phyloP scores from a whole-genome alignment of 2,888 invertebrate species.

The Synanthedon myopaeformis region DNA sequence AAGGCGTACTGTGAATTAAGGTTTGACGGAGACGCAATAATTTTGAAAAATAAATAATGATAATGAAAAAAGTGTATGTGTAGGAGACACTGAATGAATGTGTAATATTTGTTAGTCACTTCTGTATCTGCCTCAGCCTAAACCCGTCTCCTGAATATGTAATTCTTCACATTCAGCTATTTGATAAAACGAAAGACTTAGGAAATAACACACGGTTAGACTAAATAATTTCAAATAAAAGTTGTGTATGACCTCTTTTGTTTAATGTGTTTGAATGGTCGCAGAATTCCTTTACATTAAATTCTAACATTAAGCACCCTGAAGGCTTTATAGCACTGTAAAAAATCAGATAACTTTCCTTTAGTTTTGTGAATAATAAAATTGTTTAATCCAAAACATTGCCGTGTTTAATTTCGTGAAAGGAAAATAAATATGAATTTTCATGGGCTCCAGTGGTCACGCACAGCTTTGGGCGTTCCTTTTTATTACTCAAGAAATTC shows the following conservation, averaged over 20 bases:
- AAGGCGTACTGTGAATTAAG: too few relatives aligned
- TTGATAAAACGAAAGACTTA: neutral
- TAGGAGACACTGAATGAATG: too few relatives aligned
- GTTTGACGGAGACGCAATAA: too few relatives aligned
- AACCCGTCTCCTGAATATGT: too few relatives aligned
- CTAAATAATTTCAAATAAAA: neutral
- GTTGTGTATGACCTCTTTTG: neutral
- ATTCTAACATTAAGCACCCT: too few relatives aligned
- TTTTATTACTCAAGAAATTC: conserved; percentile 49
- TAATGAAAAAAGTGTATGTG: too few relatives aligned
- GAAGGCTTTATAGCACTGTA: conserved; percentile 1
- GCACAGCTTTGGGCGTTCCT: conserved; percentile 43
- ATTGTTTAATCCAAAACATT: conserved; percentile 9
- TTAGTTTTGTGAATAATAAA: neutral
- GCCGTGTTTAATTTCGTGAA: conserved; percentile 24
- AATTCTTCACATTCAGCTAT: too few relatives aligned
- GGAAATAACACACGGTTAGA: neutral
- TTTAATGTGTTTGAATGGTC: neutral
- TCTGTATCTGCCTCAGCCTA: too few relatives aligned
- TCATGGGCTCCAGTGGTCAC: conserved; percentile 44
- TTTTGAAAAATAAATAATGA: too few relatives aligned
- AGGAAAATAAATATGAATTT: conserved; percentile 52
- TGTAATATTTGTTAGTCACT: too few relatives aligned
- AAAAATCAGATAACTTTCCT: neutral
- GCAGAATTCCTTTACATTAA: neutral